Percentiles rank a stretch among this genome's conserved stretches.
Conservation (phyloP, 2,113 vertebrate species). For the Eleginops maclovinus region DNA sequence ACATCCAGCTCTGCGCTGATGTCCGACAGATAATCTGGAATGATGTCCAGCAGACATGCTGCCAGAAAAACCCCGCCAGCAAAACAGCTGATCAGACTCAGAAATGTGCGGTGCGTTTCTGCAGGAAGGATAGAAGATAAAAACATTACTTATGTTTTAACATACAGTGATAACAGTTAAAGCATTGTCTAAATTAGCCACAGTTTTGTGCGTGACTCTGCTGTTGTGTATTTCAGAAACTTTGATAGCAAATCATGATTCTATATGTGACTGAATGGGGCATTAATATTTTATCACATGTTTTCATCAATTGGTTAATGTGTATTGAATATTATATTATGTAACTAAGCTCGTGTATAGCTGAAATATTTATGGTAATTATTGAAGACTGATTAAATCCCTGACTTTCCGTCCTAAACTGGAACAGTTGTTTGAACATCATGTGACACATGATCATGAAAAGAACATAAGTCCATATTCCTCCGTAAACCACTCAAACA, state of each 20-base stretch:
- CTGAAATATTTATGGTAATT: neutral
- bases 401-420: neutral
- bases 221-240: neutral
- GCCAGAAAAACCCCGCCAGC: conserved; percentile 88
- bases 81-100: conserved; percentile 88
- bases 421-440: neutral
- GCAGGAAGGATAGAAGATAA: neutral
- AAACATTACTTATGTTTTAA: neutral
- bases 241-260: neutral
- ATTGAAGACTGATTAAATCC: neutral
- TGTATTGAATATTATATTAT: neutral
- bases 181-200: neutral
- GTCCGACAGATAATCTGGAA: conserved; percentile 87
- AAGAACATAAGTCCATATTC: conserved; percentile 2
- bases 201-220: neutral
- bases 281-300: neutral
- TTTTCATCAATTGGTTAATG: neutral
- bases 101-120: conserved; percentile 76
- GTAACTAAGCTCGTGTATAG: neutral
- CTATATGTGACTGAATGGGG: neutral
- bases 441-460: conserved; percentile 25
- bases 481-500: neutral
- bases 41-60: conserved; percentile 88
- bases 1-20: conserved; percentile 75
- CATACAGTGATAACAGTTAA: neutral